phyloP scores from a whole-genome alignment of 2,797 vertebrate species.

The Acipenser ruthenus region DNA sequence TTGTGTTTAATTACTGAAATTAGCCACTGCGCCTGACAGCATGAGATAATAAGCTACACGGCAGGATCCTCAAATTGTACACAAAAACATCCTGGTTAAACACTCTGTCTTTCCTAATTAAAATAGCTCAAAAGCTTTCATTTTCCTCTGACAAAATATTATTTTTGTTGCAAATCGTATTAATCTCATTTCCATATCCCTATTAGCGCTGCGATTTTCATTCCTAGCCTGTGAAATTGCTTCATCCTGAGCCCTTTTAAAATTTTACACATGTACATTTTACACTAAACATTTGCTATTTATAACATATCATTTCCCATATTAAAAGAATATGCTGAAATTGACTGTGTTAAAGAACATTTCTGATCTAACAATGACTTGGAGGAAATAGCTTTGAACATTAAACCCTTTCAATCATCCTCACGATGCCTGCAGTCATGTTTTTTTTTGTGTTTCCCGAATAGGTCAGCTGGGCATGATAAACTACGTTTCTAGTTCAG shows the following conservation, averaged over 20 bases:
- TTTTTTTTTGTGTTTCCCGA: too few relatives aligned
- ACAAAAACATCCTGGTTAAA: not conserved
- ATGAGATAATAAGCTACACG: not conserved
- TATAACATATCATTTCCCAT: too few relatives aligned
- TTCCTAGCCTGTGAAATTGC: not conserved
- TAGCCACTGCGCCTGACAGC: not conserved
- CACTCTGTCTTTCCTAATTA: not conserved
- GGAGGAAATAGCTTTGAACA: too few relatives aligned
- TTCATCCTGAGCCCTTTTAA: not conserved
- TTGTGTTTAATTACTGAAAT: not conserved
- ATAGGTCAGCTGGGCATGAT: too few relatives aligned
- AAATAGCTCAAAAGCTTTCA: not conserved
- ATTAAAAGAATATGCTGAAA: too few relatives aligned
- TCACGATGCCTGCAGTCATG: too few relatives aligned
- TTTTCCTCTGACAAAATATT: constrained; percentile 3
- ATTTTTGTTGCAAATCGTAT: not conserved
- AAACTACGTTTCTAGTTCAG: too few relatives aligned
- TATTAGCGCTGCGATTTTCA: constrained; percentile 1
- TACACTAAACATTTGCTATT: not conserved
- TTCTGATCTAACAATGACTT: too few relatives aligned
- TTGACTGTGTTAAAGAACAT: too few relatives aligned
- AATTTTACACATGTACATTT: not conserved
- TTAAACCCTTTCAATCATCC: too few relatives aligned
- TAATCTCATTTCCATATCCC: not conserved
- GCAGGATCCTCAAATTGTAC: not conserved